Conservation (phyloP, 2,888 invertebrate genomes). For the Plemyria rubiginata region DNA sequence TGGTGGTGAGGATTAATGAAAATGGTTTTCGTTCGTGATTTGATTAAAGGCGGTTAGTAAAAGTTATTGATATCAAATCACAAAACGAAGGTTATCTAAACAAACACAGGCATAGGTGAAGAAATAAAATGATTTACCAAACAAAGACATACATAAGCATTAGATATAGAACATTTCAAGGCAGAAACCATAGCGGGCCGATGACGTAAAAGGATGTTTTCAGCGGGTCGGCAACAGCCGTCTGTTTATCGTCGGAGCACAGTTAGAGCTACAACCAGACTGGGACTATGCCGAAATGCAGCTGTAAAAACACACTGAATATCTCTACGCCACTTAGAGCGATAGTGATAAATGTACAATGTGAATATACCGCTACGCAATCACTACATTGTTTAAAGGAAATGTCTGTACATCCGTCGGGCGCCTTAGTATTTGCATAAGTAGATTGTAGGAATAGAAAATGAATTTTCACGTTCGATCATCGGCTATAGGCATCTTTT, state of each 20-base stretch:
- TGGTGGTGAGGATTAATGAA: too few species aligned
- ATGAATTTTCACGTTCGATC: slow-evolving; percentile 4
- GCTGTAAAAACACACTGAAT: slow-evolving; percentile 79
- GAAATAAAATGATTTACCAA: slow-evolving; percentile 46
- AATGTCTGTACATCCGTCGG: slow-evolving; percentile 15
- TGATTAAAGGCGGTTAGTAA: too few species aligned
- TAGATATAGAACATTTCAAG: slow-evolving; percentile 49
- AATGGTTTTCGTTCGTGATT: too few species aligned
- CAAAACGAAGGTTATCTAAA: slow-evolving; percentile 27
- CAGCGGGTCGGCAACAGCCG: slow-evolving; percentile 77
- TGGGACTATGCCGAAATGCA: slow-evolving; percentile 74
- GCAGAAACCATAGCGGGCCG: slow-evolving; percentile 70
- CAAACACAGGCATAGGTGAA: slow-evolving; percentile 19
- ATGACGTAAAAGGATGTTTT: slow-evolving; percentile 85
- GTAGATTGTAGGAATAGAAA: slow-evolving; percentile 1
- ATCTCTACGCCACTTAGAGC: slow-evolving; percentile 59
- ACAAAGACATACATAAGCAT: slow-evolving; percentile 52
- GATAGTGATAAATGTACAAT: slow-evolving; percentile 52
- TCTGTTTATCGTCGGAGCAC: slow-evolving; percentile 81
- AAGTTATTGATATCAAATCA: slow-evolving; percentile 26
- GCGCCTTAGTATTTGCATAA: slow-evolving; percentile 15
- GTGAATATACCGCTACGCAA: slow-evolving; percentile 58
- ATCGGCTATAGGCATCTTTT: not conserved
- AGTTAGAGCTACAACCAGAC: slow-evolving; percentile 74
- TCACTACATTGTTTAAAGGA: slow-evolving; percentile 29